Evolutionary conservation across 2,113 vertebrate species (phyloP).

Genomic region (Hyperopisus bebe): DNA sequence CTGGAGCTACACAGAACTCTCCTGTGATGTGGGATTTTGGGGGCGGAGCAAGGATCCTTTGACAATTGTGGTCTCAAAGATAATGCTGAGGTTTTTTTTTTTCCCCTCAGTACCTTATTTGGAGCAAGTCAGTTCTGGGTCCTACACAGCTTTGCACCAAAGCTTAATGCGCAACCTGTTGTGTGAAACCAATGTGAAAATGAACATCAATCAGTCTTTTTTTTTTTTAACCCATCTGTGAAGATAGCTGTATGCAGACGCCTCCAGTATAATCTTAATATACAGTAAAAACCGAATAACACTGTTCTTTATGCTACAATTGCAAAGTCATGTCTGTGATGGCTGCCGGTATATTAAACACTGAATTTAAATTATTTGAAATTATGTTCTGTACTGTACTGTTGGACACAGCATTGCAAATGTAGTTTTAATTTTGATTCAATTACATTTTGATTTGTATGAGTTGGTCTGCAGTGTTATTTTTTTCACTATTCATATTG

Average conservation of each 20-base stretch:
- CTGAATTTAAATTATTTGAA: conserved; percentile 16
- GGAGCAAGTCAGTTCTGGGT: not conserved
- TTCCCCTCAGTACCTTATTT: not conserved
- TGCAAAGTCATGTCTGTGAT: not conserved
- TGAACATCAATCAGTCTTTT: not conserved
- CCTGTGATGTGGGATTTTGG: not conserved
- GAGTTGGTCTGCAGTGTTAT: not conserved
- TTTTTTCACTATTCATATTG: not conserved
- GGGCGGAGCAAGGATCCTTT: not conserved
- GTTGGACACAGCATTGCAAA: not conserved
- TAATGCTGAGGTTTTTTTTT: not conserved
- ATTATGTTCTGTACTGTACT: conserved; percentile 14
- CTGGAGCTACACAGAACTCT: not conserved
- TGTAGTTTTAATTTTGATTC: conserved; percentile 9
- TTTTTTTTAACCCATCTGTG: not conserved
- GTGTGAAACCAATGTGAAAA: conserved; percentile 5
- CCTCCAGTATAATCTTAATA: not conserved
- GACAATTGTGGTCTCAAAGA: not conserved
- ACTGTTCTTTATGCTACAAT: not conserved
- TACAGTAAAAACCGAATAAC: not conserved
- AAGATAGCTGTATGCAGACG: not conserved
- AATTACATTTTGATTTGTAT: conserved; percentile 3
- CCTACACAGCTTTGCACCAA: not conserved
- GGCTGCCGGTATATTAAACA: not conserved
- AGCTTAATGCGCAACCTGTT: not conserved